Conservation (phyloP, 2,797 vertebrate species). For the Anguilla megastoma region DNA sequence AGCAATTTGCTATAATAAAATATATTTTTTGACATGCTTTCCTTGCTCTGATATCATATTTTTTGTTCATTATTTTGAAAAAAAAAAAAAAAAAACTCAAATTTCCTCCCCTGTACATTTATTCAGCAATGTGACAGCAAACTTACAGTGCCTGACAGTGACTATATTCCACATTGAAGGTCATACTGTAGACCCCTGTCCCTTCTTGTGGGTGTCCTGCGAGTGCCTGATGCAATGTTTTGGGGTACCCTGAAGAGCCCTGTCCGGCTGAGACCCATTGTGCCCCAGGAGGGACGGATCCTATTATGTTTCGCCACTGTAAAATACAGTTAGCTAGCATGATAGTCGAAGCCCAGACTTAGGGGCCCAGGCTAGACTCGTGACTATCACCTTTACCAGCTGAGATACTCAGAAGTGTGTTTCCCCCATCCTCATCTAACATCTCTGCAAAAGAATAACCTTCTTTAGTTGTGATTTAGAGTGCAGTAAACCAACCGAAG, state of each 20-base stretch:
- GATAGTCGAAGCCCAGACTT: not conserved
- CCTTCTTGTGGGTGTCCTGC: not conserved
- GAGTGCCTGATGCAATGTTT: not conserved
- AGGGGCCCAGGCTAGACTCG: not conserved
- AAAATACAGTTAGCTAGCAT: not conserved
- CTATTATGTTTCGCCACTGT: not conserved
- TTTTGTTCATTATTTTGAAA: not conserved
- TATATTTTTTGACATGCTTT: not conserved
- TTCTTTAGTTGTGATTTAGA: not conserved
- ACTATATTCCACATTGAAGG: not conserved
- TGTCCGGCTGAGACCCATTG: not conserved
- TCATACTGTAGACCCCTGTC: not conserved
- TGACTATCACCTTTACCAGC: not conserved
- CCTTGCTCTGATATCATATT: not conserved
- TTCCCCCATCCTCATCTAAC: no score
- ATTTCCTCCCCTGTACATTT: not conserved
- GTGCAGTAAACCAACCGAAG: not conserved
- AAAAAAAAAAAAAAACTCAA: no score
- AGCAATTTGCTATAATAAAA: not conserved
- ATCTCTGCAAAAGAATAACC: no score
- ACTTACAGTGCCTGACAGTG: not conserved
- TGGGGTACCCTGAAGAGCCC: not conserved
- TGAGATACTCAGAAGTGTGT: not conserved
- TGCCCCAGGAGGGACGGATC: not conserved
- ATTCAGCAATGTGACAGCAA: not conserved